Percentiles rank a stretch among this genome's conserved stretches.
These are phyloP conservation scores for Rhaphigaster nebulosa DNA, from an alignment of 2,888 invertebrate genomes.

Conservation along the genomic window DNA sequence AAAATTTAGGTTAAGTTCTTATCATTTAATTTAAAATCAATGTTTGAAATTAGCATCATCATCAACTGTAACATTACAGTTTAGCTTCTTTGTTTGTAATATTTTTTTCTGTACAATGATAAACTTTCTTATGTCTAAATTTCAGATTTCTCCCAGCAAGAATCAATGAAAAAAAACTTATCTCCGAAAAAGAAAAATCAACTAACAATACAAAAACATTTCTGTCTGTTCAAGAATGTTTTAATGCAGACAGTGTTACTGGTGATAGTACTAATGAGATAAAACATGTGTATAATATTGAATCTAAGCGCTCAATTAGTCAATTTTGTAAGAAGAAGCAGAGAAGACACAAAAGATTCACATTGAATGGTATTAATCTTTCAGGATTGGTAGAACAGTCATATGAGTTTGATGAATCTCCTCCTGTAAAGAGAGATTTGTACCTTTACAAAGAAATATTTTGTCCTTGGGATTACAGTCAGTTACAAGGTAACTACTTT, in stretches of 20 bases:
- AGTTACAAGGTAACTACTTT: constrained; percentile 50
- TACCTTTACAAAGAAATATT: constrained; percentile 51
- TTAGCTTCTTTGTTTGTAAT: neutral
- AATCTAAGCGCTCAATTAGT: neutral
- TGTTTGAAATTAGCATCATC: neutral
- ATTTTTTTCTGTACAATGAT: neutral
- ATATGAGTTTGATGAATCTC: neutral
- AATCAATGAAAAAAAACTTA: neutral
- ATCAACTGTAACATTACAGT: neutral
- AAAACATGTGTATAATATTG: neutral
- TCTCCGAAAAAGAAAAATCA: neutral
- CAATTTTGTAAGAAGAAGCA: neutral
- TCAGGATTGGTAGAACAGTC: neutral
- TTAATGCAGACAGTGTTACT: neutral
- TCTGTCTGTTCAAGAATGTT: neutral
- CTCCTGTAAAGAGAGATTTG: constrained; percentile 15
- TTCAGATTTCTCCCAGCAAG: constrained; percentile 12
- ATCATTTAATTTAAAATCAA: neutral
- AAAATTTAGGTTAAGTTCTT: neutral
- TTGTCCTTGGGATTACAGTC: neutral
- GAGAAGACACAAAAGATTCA: neutral
- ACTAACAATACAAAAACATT: neutral
- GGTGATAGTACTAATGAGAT: neutral
- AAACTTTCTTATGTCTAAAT: neutral
- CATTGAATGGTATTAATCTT: constrained; percentile 28